Evolutionary conservation across 2,113 vertebrate species (phyloP).

Genomic region (Suricata suricatta): DNA sequence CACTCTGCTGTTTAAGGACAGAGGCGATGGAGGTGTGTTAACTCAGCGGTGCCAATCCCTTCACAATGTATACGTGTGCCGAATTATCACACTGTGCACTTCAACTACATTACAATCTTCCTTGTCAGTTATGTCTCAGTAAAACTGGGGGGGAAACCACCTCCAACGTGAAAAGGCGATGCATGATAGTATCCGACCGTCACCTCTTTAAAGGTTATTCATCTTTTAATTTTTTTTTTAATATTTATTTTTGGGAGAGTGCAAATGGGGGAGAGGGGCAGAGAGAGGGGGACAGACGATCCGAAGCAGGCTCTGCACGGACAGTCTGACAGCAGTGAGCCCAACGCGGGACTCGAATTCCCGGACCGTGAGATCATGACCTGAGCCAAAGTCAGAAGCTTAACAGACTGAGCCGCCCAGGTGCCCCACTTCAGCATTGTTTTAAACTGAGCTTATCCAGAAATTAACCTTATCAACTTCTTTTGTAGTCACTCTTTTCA

Average conservation of each 20-base stretch:
- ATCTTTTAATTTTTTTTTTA: background rate
- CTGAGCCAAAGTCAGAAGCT: no score
- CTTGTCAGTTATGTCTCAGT: background rate
- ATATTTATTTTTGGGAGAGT: no score
- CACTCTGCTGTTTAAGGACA: background rate
- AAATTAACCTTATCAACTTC: background rate
- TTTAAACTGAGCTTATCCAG: background rate
- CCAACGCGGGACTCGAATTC: no score
- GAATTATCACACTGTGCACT: background rate
- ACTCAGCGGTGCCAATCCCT: background rate
- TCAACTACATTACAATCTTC: background rate
- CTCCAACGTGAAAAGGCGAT: background rate
- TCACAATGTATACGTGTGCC: background rate
- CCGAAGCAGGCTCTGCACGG: no score
- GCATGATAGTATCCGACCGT: no score
- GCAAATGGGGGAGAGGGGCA: no score
- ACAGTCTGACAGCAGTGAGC: no score
- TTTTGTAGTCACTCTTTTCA: background rate
- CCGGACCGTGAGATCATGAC: no score
- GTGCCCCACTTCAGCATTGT: background rate
- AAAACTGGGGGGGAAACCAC: background rate
- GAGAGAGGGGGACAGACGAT: no score
- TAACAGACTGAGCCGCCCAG: no score
- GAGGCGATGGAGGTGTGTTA: background rate
- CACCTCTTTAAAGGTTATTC: background rate